phyloP scores from a whole-genome alignment of 2,113 vertebrate genomes.

The Platichthys flesus region DNA sequence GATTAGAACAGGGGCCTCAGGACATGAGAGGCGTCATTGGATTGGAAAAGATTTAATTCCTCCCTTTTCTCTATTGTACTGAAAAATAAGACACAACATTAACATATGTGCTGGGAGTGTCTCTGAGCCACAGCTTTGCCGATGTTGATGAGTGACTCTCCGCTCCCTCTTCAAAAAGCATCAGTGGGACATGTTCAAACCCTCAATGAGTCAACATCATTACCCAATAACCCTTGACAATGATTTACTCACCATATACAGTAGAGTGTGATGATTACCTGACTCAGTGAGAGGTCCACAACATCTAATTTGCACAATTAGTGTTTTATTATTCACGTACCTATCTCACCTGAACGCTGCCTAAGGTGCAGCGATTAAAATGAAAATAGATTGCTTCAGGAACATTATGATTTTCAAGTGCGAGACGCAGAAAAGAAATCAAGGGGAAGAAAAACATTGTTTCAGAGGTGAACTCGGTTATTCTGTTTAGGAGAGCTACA shows the following conservation, averaged over 20 bases:
- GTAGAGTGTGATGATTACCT: conserved; percentile 60
- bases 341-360: conserved; percentile 45
- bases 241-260: conserved; percentile 55
- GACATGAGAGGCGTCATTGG: conserved; percentile 30
- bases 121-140: conserved; percentile 3
- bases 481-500: conserved; percentile 26
- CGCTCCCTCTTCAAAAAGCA: conserved; percentile 24
- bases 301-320: conserved; percentile 70
- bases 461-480: conserved; percentile 25
- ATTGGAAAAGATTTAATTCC: conserved; percentile 23
- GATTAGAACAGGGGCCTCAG: conserved; percentile 59
- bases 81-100: conserved; percentile 8
- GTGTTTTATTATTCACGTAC: conserved; percentile 61
- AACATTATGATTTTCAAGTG: conserved; percentile 19
- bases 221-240: conserved; percentile 42
- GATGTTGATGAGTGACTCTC: conserved; percentile 27
- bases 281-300: conserved; percentile 63
- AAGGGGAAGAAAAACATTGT: conserved; percentile 8
- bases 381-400: conserved; percentile 6
- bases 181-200: conserved; percentile 24
- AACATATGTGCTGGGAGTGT: neutral
- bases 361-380: conserved; percentile 35
- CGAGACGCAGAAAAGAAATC: neutral
- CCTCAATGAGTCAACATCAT: conserved; percentile 59
- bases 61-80: neutral